Percentiles rank a stretch among this genome's conserved stretches.
Evolutionary conservation across 2,113 vertebrate genomes (phyloP).

Genomic region (Acrocephalus kingi): DNA sequence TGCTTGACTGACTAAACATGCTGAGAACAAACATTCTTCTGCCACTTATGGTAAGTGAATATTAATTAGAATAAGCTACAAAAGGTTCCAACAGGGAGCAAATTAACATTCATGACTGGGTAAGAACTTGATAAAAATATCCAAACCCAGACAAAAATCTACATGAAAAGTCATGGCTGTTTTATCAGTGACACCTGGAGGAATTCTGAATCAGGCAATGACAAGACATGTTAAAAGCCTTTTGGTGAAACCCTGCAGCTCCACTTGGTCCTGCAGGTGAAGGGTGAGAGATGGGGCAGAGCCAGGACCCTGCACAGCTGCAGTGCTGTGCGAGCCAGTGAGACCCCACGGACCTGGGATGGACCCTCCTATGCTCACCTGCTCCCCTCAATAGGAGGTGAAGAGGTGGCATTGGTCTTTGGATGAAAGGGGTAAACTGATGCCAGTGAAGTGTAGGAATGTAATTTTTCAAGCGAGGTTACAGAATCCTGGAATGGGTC

Average conservation of each 20-base stretch:
- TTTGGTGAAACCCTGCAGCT: not conserved
- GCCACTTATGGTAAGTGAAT: not conserved
- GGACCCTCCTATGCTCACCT: not conserved
- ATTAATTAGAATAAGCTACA: not conserved
- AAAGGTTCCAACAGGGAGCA: not conserved
- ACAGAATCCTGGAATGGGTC: not conserved
- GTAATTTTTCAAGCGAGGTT: fast-evolving
- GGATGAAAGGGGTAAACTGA: not conserved
- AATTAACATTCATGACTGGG: not conserved
- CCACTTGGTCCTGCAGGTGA: fast-evolving
- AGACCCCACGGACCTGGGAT: fast-evolving
- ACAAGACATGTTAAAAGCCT: not conserved
- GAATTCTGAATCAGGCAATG: not conserved
- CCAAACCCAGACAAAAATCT: not conserved
- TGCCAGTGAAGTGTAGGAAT: not conserved
- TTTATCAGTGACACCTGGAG: not conserved
- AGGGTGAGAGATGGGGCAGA: fast-evolving
- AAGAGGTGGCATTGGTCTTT: not conserved
- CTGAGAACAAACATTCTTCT: not conserved
- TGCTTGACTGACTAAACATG: not conserved
- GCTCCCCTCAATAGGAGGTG: not conserved
- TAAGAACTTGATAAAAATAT: not conserved
- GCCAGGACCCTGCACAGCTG: not conserved
- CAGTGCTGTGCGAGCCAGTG: no score
- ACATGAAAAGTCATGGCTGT: not conserved